Conservation (phyloP, 2,888 invertebrate genomes). For the Hybos culiciformis region DNA sequence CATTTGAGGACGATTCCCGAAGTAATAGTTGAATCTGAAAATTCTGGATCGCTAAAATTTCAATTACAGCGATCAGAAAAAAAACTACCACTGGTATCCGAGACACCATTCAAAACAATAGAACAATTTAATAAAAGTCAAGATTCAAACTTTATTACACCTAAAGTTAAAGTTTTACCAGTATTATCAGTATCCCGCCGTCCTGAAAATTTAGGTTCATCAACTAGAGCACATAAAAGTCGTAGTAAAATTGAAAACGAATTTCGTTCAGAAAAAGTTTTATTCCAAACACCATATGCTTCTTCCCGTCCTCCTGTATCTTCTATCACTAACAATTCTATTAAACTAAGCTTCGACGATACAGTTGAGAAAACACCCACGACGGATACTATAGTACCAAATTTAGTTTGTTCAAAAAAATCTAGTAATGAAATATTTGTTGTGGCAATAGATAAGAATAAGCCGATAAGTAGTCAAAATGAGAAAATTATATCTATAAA, state of each 20-base stretch:
- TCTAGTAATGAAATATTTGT: conserved; percentile 19
- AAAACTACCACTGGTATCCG: not conserved
- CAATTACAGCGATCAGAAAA: not conserved
- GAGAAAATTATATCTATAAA: conserved; percentile 49
- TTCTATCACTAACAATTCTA: conserved; percentile 23
- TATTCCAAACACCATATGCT: conserved; percentile 34
- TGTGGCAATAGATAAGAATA: conserved; percentile 12
- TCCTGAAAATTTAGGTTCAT: not conserved
- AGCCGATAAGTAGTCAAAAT: conserved; percentile 11
- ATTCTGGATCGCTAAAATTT: conserved; percentile 8
- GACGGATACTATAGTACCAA: conserved; percentile 14
- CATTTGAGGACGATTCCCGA: too few relatives aligned
- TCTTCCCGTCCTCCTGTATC: conserved; percentile 24
- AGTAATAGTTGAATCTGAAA: too few relatives aligned
- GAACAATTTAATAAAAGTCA: too few relatives aligned
- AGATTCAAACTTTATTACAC: conserved; percentile 28
- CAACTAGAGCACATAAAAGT: conserved; percentile 12
- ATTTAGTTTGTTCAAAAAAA: conserved; percentile 19
- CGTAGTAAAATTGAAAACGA: conserved; percentile 24
- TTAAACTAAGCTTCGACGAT: conserved; percentile 28
- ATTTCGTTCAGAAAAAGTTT: conserved; percentile 31
- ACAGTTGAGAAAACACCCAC: conserved; percentile 22
- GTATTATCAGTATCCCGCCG: conserved; percentile 14
- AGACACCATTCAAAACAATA: conserved; percentile 21
- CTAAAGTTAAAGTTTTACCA: conserved; percentile 24